A percentile compares a stretch with the other conserved stretches of the same genome.
Conservation (phyloP, 2,113 vertebrate genomes). For the Numenius arquata region DNA sequence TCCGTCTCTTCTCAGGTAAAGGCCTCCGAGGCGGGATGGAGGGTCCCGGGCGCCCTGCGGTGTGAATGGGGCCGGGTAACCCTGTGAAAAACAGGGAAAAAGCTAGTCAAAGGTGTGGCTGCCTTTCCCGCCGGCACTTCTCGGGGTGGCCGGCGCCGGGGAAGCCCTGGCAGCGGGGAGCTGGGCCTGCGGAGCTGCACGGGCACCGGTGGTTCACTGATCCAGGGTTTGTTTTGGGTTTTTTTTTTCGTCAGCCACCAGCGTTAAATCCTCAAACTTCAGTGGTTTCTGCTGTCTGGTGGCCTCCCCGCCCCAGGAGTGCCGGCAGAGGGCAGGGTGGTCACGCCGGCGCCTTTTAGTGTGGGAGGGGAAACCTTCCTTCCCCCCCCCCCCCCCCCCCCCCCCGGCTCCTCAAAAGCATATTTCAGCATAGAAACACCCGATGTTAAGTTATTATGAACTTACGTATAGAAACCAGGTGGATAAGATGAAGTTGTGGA, state of each 20-base stretch:
- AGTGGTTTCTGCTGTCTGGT: fast-evolving
- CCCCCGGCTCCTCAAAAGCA: fast-evolving
- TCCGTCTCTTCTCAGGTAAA: background rate
- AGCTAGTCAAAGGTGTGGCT: too few relatives aligned
- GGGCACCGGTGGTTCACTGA: background rate
- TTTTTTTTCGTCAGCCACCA: background rate
- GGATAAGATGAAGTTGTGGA: background rate
- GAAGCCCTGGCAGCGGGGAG: fast-evolving
- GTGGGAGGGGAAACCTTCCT: too few relatives aligned
- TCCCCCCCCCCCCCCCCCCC: too few relatives aligned
- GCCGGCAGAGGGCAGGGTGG: slow-evolving; percentile 39
- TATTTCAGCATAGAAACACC: too few relatives aligned
- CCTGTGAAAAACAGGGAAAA: background rate
- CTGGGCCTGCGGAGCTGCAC: background rate
- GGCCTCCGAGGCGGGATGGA: too few relatives aligned
- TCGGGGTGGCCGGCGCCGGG: fast-evolving
- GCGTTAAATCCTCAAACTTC: fast-evolving
- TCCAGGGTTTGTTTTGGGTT: too few relatives aligned
- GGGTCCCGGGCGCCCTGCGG: too few relatives aligned
- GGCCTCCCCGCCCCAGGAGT: too few relatives aligned
- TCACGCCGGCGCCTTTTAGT: fast-evolving
- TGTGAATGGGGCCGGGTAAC: too few relatives aligned
- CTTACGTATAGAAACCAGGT: too few relatives aligned
- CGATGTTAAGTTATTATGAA: too few relatives aligned
- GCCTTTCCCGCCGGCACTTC: too few relatives aligned